Base-by-base conservation (phyloP, 2,797 vertebrate genomes). In the Fistularia commersonii region DNA sequence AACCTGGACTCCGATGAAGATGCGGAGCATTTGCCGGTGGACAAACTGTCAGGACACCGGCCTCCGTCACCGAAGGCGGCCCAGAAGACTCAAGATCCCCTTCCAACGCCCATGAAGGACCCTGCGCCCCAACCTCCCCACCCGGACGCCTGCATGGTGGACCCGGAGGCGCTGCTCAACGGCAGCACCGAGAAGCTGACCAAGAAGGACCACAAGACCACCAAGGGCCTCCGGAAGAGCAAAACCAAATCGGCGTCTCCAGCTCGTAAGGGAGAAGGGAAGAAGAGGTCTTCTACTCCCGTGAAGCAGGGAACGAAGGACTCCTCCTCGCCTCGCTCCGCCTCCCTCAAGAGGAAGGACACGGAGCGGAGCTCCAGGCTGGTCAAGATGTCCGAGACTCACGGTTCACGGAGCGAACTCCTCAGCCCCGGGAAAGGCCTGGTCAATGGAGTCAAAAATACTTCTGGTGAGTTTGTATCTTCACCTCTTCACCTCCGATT, bases 1-100 rank as follows among this genome's bases (percentile, higher is more conserved):
- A 96, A 94, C 78, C 91, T 99, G 13, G 97, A 99, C 84, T 99
- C 97, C 0, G 97, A 99, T 13, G 96, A 99, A 84, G 97, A 99
- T 11, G 90, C 94, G 0, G 97, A 99, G 76, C 97, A 97, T 84
- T 86, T 99, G 41, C 97, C 97, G 1, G 95, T 97, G 42, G 97
- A 99, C 88, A 98, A 97, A 83, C 64, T 66, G 36, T 64, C 78
- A 8, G 81, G 69, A 48, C 87, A 89, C 54, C 93, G 90, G 35
- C 89, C 93, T 11, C 43, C 88, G 41, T 92, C 87, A 40, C 84
- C 90, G 2, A 87, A 90, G 45, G 83, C 91, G 42, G 33, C 73
- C 43, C 75, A 82, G 40, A 88, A 75, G 68, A 88, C 88, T 61
- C 91, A 93, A 0, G 97, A 99, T 76, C 96, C 96, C 6, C 91